Base-by-base conservation (phyloP, 2,113 vertebrate genomes). In the Piaya cayana region DNA sequence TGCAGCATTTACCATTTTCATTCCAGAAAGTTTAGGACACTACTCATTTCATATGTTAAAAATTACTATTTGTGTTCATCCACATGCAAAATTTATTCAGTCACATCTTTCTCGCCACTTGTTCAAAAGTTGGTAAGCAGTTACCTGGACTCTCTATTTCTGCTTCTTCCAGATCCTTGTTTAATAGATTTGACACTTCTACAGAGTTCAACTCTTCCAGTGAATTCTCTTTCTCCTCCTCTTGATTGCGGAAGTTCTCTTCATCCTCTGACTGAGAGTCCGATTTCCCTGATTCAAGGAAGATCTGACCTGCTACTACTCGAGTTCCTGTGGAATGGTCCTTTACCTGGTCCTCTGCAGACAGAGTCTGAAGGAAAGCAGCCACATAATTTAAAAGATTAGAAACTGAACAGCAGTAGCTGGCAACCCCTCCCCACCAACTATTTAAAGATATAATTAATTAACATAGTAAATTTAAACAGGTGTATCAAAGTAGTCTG, bases 261-360 rank as follows among this genome's bases (percentile, higher is more conserved):
- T 97, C 96, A 23, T 97, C 94, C 74, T 98, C 97, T 2, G 82
- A 56, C 0, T 85, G 92, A 49, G 97, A 86, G 20, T 98, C 97
- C 0, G 97, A 86, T 63, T 98, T 98, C 72, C 97, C 97, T 8
- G 97, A 95, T 69, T 98, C 98, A 90, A 98, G 95, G 92, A 98
- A 97, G 90, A 98, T 96, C 83, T 98, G 98, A 71, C 98, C 98
- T 34, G 98, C 98, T 19, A 98, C 97, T 45, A 98, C 97, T 75
- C 82, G 97, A 21, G 98, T 92, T 62, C 96, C 93, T 34, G 98
- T 75, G 52, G 97, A 98, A 50, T 96, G 97, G 26, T 98, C 98
- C 87, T 99, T 98, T 32, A 98, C 98, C 6, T 99, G 95, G 86
- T 98, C 98, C 77, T 98, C 98, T 82, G 97, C 91, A 79, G 97